Evolutionary conservation across 2,113 vertebrate species (phyloP).

Genomic region (Serinus canaria): DNA sequence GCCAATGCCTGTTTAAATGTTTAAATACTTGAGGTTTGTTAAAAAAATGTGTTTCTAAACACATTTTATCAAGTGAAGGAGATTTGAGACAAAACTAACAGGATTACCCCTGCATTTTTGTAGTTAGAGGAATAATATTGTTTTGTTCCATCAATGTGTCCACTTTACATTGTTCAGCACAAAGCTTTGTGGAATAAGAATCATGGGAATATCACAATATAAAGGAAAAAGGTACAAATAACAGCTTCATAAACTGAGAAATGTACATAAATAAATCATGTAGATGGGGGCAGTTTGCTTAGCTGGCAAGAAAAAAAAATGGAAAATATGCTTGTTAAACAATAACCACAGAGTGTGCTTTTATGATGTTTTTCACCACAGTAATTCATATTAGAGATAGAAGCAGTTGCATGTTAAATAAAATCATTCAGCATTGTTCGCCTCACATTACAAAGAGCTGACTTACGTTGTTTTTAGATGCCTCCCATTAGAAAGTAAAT

Average conservation of each 20-base stretch:
- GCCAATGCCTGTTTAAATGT: not conserved
- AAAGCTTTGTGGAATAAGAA: constrained; percentile 81
- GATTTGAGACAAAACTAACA: constrained; percentile 30
- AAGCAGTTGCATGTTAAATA: constrained; percentile 84
- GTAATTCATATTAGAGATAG: constrained; percentile 85
- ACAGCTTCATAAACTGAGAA: constrained; percentile 84
- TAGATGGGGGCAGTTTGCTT: constrained; percentile 84
- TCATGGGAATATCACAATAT: constrained; percentile 82
- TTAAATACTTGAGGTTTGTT: not conserved
- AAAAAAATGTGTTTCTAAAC: constrained; percentile 7
- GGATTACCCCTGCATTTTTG: constrained; percentile 19
- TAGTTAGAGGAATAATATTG: constrained; percentile 66
- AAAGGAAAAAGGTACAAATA: constrained; percentile 81
- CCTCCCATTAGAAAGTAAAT: constrained; percentile 84
- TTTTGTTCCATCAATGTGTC: constrained; percentile 73
- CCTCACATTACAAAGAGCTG: constrained; percentile 80
- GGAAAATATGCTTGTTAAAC: constrained; percentile 88
- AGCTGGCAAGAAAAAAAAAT: constrained; percentile 83
- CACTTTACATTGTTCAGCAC: constrained; percentile 82
- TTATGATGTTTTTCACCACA: constrained; percentile 82
- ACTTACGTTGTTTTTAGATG: constrained; percentile 82
- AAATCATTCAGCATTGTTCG: constrained; percentile 81
- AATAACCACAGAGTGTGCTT: constrained; percentile 83
- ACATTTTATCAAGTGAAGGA: not conserved
- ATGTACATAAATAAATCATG: constrained; percentile 88